Conservation (phyloP, 2,113 vertebrate species). For the Onychorhynchus coronatus region DNA sequence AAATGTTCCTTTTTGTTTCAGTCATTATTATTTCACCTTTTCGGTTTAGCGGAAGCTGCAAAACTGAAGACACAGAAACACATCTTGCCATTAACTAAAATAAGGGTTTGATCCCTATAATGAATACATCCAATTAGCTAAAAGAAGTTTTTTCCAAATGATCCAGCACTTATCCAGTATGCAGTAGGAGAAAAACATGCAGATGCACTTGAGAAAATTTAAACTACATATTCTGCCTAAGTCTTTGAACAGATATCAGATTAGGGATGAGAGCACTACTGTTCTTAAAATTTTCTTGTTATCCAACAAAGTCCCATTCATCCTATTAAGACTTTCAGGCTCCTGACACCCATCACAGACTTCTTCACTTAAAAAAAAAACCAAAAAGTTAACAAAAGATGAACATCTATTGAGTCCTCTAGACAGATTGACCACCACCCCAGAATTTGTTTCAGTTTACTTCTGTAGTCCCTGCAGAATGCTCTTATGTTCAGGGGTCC, state of each 20-base stretch:
- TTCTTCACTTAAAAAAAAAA: neutral
- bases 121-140: neutral
- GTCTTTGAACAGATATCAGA: neutral
- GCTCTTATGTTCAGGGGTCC: neutral
- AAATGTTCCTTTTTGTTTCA: neutral
- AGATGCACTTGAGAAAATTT: neutral
- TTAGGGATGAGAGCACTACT: neutral
- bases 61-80: neutral
- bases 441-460: neutral
- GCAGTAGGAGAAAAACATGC: neutral
- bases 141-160: neutral
- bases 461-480: neutral
- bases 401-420: neutral
- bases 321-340: neutral
- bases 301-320: neutral
- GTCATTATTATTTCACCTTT: neutral
- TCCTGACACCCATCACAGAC: neutral
- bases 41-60: neutral
- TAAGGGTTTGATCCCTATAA: neutral
- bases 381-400: neutral
- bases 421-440: neutral
- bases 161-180: neutral
- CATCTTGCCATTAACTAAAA: neutral
- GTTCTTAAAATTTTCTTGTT: neutral
- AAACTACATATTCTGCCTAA: neutral